Conservation (phyloP, 2,797 vertebrate species). For the Notolepis coatsorum region DNA sequence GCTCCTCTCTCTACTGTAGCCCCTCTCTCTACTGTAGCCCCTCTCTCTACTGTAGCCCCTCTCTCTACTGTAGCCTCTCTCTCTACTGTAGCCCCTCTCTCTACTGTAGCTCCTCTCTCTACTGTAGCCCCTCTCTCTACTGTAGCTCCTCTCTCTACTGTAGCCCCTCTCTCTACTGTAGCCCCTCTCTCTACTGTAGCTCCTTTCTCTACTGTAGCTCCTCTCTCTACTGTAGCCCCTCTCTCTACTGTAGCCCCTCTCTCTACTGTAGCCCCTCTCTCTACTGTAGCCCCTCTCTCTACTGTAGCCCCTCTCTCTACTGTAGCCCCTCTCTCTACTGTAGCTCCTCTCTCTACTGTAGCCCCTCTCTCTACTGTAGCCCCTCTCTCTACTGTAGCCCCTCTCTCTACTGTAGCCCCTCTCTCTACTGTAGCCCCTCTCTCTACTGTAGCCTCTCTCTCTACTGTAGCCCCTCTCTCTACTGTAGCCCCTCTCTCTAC, state of each 20-base stretch:
- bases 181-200: slow-evolving; percentile 8
- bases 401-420: too few species aligned
- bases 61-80: too few species aligned
- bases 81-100: slow-evolving; percentile 9
- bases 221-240: too few species aligned
- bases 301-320: slow-evolving; percentile 15
- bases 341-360: slow-evolving; percentile 10
- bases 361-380: too few species aligned
- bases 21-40: too few species aligned
- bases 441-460: too few species aligned
- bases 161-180: too few species aligned
- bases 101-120: slow-evolving; percentile 17
- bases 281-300: slow-evolving; percentile 3
- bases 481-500: slow-evolving; percentile 1
- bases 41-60: slow-evolving; percentile 6
- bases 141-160: slow-evolving; percentile 12
- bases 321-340: neutral
- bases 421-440: slow-evolving; percentile 8
- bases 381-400: slow-evolving; percentile 5
- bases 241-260: slow-evolving; percentile 8
- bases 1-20: slow-evolving; percentile 8
- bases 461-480: slow-evolving; percentile 17
- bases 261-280: too few species aligned
- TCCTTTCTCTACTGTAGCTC: too few species aligned
- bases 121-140: slow-evolving; percentile 1